Evolutionary conservation across 2,113 vertebrate genomes (phyloP).

Genomic region (Microtus richardsoni): DNA sequence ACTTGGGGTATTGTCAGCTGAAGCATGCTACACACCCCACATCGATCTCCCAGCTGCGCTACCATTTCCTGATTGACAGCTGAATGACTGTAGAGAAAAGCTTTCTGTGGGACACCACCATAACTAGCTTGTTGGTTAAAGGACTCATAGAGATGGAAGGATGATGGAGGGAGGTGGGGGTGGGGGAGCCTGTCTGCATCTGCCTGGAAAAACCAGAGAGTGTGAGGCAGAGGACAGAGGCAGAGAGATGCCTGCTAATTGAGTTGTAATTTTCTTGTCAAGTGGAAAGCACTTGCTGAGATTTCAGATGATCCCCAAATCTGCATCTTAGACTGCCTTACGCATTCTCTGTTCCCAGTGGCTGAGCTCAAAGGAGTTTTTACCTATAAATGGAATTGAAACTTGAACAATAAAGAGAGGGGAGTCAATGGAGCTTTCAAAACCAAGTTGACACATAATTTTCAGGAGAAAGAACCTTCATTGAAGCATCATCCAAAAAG

Average conservation of each 20-base stretch:
- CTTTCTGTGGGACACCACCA: slow-evolving; percentile 82
- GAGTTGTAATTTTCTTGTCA: slow-evolving; percentile 64
- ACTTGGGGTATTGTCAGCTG: slow-evolving; percentile 62
- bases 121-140: slow-evolving; percentile 79
- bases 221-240: not conserved
- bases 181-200: not conserved
- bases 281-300: slow-evolving; percentile 52
- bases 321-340: not conserved
- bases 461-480: slow-evolving; percentile 56
- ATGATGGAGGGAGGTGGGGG: slow-evolving; percentile 58
- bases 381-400: slow-evolving; percentile 47
- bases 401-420: slow-evolving; percentile 63
- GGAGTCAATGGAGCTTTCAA: slow-evolving; percentile 59
- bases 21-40: slow-evolving; percentile 81
- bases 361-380: slow-evolving; percentile 9
- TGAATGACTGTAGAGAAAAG: slow-evolving; percentile 85
- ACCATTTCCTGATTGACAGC: slow-evolving; percentile 86
- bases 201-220: slow-evolving; percentile 54
- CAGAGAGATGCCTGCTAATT: slow-evolving; percentile 18
- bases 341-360: not conserved
- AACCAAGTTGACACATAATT: slow-evolving; percentile 64
- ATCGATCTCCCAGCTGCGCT: slow-evolving; percentile 85
- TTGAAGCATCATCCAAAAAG: slow-evolving; percentile 58
- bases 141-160: slow-evolving; percentile 73
- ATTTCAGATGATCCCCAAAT: not conserved